Evolutionary conservation across 2,888 invertebrate genomes (phyloP).

Genomic region (Stramonita haemastoma): DNA sequence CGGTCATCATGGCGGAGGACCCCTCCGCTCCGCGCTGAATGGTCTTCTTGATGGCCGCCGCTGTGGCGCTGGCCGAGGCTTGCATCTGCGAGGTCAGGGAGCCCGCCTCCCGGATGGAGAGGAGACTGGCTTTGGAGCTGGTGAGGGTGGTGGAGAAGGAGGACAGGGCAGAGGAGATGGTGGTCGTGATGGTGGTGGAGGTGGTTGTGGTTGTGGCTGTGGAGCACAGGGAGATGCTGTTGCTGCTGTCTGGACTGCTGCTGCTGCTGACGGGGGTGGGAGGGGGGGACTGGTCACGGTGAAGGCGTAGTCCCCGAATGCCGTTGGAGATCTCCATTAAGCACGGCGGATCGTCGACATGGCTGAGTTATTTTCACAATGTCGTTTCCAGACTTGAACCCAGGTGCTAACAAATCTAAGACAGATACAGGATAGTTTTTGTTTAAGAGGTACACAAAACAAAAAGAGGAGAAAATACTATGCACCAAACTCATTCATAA

Average conservation of each 20-base stretch:
- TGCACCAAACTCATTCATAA: not conserved
- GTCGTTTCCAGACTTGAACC: not conserved
- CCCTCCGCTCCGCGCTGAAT: conserved; percentile 36
- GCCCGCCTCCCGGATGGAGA: conserved; percentile 12
- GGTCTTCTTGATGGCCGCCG: conserved; percentile 32
- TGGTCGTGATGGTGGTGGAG: conserved; percentile 13
- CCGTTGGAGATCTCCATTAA: conserved; percentile 77
- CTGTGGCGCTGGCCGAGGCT: conserved; percentile 28
- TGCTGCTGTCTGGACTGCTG: conserved; percentile 37
- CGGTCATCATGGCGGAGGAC: conserved; percentile 18
- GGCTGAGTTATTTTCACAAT: not conserved
- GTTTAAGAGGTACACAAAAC: too few relatives aligned
- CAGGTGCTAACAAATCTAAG: too few relatives aligned
- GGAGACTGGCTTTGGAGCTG: not conserved
- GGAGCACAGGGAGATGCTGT: not conserved
- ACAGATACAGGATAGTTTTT: too few relatives aligned
- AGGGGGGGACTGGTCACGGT: conserved; percentile 59
- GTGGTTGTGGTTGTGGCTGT: conserved; percentile 6
- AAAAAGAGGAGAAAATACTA: not conserved
- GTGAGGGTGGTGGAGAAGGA: conserved; percentile 23
- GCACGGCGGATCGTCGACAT: conserved; percentile 76
- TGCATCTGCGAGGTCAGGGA: conserved; percentile 8
- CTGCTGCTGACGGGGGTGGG: conserved; percentile 45
- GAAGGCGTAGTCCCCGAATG: conserved; percentile 73
- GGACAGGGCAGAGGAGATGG: conserved; percentile 2